Evolutionary conservation across 2,888 invertebrate genomes (phyloP).

Genomic region (Heterodera filipjevi): DNA sequence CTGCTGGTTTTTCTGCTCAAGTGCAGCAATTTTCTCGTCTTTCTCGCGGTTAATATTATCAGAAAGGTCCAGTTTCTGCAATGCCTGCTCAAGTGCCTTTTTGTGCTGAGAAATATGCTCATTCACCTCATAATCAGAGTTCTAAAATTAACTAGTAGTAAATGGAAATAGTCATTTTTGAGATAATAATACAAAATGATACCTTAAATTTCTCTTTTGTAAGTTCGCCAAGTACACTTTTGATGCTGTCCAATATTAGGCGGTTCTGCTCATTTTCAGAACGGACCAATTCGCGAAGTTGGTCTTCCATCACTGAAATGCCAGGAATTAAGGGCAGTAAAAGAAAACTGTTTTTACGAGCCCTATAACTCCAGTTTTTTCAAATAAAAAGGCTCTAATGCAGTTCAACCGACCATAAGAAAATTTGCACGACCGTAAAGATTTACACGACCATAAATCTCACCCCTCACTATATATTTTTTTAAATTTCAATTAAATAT

Average conservation of each 20-base stretch:
- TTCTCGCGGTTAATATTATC: neutral
- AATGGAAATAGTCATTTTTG: neutral
- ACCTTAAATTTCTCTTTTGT: neutral
- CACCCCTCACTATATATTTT: too few relatives aligned
- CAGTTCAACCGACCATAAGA: too few relatives aligned
- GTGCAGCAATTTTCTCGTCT: neutral
- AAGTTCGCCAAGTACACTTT: neutral
- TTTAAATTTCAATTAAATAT: too few relatives aligned
- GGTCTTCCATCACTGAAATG: neutral
- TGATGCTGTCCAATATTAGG: neutral
- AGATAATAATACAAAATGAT: too few relatives aligned
- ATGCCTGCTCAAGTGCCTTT: neutral
- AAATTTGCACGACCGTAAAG: too few relatives aligned
- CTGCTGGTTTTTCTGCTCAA: neutral
- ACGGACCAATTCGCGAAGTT: conserved; percentile 8
- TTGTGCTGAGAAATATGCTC: neutral
- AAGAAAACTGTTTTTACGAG: neutral
- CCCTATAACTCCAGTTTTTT: too few relatives aligned
- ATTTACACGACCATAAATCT: too few relatives aligned
- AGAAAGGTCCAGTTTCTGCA: neutral
- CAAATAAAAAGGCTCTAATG: too few relatives aligned
- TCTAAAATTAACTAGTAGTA: neutral
- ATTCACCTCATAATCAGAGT: neutral
- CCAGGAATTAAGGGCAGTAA: neutral
- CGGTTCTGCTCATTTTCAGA: conserved; percentile 10